phyloP scores from a whole-genome alignment of 2,888 invertebrate species.

The Thyatira batis region DNA sequence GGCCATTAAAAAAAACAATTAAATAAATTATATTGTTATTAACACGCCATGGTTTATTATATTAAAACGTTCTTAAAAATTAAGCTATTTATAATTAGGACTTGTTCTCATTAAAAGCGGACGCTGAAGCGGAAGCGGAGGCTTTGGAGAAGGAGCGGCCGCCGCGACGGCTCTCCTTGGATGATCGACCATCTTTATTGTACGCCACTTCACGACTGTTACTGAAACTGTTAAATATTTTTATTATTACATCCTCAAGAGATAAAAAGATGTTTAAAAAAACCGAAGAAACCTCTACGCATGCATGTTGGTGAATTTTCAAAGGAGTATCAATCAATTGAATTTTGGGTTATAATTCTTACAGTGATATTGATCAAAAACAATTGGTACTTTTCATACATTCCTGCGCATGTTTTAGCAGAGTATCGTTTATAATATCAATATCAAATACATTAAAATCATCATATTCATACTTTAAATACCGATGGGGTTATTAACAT shows the following conservation, averaged over 20 bases:
- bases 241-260: neutral
- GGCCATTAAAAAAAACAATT: too few relatives aligned
- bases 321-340: too few relatives aligned
- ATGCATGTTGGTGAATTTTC: too few relatives aligned
- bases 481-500: too few relatives aligned
- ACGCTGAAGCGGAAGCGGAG: conserved; percentile 41
- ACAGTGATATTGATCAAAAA: too few relatives aligned
- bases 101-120: conserved; percentile 29
- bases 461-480: too few relatives aligned
- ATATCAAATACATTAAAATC: too few relatives aligned
- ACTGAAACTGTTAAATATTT: conserved; percentile 29
- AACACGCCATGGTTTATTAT: neutral
- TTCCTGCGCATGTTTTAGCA: too few relatives aligned
- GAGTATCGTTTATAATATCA: too few relatives aligned
- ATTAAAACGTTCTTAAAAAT: neutral
- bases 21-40: neutral
- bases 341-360: too few relatives aligned
- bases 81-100: neutral
- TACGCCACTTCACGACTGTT: conserved; percentile 45
- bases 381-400: too few relatives aligned
- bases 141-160: conserved; percentile 41
- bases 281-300: neutral
- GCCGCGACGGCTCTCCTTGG: conserved; percentile 31
- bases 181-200: conserved; percentile 35
- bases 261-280: too few relatives aligned